phyloP scores from a whole-genome alignment of 2,113 vertebrate genomes.

The Fulmarus glacialis region DNA sequence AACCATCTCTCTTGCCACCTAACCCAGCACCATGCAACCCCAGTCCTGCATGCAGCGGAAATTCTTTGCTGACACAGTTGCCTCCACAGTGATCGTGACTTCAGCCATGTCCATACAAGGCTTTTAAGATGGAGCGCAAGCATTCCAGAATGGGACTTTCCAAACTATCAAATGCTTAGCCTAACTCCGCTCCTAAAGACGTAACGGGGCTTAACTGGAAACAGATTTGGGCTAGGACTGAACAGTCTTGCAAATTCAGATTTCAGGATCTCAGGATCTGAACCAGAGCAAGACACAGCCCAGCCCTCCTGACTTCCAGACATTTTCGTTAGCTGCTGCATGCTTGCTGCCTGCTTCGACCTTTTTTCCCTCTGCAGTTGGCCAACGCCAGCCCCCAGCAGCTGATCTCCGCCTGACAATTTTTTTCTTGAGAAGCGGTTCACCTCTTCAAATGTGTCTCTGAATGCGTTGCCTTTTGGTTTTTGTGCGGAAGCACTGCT shows the following conservation, averaged over 20 bases:
- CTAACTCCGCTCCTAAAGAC: not conserved
- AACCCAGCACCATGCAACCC: not conserved
- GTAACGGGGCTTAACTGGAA: not conserved
- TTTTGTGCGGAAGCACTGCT: not conserved
- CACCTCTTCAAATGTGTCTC: not conserved
- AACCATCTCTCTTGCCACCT: not conserved
- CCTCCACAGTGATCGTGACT: fast-evolving
- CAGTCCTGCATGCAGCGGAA: not conserved
- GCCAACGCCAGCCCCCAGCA: not conserved
- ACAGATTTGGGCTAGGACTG: not conserved
- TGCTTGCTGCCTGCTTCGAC: not conserved
- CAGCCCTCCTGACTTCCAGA: not conserved
- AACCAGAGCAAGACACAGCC: not conserved
- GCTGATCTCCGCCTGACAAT: not conserved
- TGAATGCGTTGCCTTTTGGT: too few relatives aligned
- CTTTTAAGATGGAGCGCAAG: not conserved
- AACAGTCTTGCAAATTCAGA: fast-evolving
- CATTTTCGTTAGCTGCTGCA: fast-evolving
- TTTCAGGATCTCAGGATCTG: not conserved
- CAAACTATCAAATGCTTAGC: not conserved
- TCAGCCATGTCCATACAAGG: not conserved
- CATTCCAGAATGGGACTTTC: not conserved
- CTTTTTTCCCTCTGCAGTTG: not conserved
- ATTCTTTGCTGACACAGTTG: not conserved
- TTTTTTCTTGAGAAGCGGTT: not conserved